These are phyloP conservation scores for Rana temporaria DNA, from an alignment of 2,113 vertebrate species.

Conservation along the genomic window DNA sequence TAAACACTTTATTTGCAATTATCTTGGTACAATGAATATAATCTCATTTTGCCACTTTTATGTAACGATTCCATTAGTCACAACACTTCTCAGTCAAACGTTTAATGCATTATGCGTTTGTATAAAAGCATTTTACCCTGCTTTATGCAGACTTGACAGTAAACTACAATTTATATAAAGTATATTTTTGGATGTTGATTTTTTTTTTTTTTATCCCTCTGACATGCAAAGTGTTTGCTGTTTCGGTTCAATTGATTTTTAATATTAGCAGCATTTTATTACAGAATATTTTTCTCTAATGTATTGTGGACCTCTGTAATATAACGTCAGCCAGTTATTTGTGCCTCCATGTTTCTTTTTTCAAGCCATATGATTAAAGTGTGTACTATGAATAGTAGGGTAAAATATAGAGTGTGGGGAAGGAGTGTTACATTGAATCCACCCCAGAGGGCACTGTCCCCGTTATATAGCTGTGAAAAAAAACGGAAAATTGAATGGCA, in stretches of 20 bases:
- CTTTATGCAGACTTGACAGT: slow-evolving; percentile 42
- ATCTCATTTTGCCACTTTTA: slow-evolving; percentile 57
- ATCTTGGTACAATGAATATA: slow-evolving; percentile 45
- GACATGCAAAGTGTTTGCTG: neutral
- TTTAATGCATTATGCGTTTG: slow-evolving; percentile 66
- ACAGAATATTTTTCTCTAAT: no score
- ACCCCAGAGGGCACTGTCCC: no score
- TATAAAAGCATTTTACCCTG: slow-evolving; percentile 58
- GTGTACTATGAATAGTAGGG: no score
- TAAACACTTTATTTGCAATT: slow-evolving; percentile 55
- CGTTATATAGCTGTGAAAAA: no score
- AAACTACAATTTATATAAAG: slow-evolving; percentile 46
- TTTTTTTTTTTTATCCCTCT: neutral
- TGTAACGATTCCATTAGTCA: slow-evolving; percentile 53
- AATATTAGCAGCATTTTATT: slow-evolving; percentile 1
- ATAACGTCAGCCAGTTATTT: no score
- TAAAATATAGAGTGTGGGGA: no score
- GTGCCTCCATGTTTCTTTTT: no score
- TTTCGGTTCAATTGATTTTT: neutral
- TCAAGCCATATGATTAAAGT: no score
- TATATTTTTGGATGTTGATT: slow-evolving; percentile 2
- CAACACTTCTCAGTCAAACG: slow-evolving; percentile 50
- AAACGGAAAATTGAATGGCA: no score
- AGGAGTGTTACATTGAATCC: no score
- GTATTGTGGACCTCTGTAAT: no score